phyloP scores from a whole-genome alignment of 2,113 vertebrate genomes.

The Callorhinus ursinus region DNA sequence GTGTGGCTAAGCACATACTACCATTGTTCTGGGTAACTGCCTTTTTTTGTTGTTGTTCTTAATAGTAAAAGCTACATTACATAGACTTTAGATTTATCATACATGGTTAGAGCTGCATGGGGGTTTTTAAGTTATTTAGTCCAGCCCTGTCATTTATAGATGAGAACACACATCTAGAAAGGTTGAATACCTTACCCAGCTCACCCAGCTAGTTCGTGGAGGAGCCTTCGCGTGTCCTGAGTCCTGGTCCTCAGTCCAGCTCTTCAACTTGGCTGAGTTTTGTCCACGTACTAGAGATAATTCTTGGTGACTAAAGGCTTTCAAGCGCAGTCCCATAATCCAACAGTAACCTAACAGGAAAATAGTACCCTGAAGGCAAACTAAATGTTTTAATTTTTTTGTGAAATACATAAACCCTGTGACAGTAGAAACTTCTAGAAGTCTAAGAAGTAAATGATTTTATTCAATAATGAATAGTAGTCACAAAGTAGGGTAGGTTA shows the following conservation, averaged over 20 bases:
- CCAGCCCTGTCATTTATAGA: not conserved
- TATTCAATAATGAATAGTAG: not conserved
- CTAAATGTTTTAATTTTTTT: not conserved
- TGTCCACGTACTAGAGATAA: not conserved
- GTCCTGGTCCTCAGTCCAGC: not conserved
- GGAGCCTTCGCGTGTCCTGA: not conserved
- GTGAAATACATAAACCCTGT: not conserved
- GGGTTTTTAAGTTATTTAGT: not conserved
- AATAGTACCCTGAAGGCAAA: not conserved
- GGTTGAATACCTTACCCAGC: not conserved
- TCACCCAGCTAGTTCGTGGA: not conserved
- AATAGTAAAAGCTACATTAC: constrained; percentile 16
- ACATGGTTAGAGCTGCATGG: not conserved
- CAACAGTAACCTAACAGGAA: not conserved
- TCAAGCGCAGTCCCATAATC: not conserved
- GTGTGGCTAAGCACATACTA: not conserved
- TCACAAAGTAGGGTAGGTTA: not conserved
- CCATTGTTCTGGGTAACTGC: constrained; percentile 34
- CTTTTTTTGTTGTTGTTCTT: not conserved
- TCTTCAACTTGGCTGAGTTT: not conserved
- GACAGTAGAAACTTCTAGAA: not conserved
- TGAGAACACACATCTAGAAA: not conserved
- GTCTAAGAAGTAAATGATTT: constrained; percentile 1
- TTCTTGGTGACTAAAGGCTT: not conserved
- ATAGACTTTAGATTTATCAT: not conserved